phyloP scores from a whole-genome alignment of 2,888 invertebrate species.

The Pyralis farinalis region DNA sequence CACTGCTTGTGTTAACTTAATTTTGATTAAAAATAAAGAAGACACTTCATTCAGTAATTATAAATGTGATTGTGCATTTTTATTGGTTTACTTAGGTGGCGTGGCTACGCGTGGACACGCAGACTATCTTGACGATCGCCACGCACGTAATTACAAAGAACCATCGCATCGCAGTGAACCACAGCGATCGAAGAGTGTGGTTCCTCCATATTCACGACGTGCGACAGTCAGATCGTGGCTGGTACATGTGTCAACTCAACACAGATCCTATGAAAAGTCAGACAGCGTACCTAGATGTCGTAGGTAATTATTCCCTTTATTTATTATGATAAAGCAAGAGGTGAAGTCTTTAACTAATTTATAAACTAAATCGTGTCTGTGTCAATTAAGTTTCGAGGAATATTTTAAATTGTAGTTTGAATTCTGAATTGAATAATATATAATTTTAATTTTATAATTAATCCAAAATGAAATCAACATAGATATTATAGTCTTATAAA shows the following conservation, averaged over 20 bases:
- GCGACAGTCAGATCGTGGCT: constrained; percentile 90
- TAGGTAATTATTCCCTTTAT: constrained; percentile 68
- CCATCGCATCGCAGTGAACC: constrained; percentile 91
- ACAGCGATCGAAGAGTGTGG: constrained; percentile 93
- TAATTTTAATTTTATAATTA: no score
- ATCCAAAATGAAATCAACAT: no score
- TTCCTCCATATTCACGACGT: constrained; percentile 93
- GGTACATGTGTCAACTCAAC: constrained; percentile 97
- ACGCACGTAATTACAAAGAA: constrained; percentile 95
- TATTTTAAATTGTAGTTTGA: no score
- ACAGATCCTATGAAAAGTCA: constrained; percentile 97
- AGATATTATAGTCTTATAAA: no score
- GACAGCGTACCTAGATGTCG: constrained; percentile 92
- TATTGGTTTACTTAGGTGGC: constrained; percentile 83
- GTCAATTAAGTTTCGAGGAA: no score
- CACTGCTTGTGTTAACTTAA: no score
- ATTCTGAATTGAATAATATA: no score
- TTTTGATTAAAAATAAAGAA: no score
- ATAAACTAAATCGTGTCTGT: no score
- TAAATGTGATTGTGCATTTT: constrained; percentile 6
- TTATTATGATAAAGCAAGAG: no score
- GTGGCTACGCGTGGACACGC: constrained; percentile 95
- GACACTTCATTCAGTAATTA: neutral
- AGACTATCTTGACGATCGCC: constrained; percentile 94
- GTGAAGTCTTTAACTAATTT: no score